These are phyloP conservation scores for Montifringilla adamsi DNA, from an alignment of 2,113 vertebrate genomes.

Conservation along the genomic window DNA sequence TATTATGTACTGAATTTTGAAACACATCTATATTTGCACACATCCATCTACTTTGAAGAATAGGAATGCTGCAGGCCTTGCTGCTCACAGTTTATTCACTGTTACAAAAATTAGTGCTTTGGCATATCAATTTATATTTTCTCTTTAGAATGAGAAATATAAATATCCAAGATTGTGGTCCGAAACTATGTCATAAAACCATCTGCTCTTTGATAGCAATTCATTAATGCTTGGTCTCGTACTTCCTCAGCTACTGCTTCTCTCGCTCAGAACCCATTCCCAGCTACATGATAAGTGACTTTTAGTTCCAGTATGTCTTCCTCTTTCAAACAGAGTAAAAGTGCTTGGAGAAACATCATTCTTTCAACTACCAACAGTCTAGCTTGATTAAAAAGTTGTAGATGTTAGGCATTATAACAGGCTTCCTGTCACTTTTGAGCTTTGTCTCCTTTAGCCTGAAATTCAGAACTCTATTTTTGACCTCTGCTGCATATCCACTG, in stretches of 20 bases:
- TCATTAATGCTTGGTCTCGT: not conserved
- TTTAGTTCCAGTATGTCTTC: not conserved
- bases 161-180: not conserved
- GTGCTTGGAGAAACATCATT: not conserved
- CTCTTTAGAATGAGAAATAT: not conserved
- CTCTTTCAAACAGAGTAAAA: not conserved
- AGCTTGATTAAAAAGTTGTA: not conserved
- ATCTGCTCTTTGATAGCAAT: not conserved
- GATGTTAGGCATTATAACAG: not conserved
- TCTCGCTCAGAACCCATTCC: not conserved
- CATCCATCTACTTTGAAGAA: not conserved
- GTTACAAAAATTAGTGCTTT: not conserved
- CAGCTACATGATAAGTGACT: not conserved
- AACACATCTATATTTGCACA: not conserved
- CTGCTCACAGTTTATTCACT: not conserved
- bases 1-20: not conserved
- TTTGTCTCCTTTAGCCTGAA: not conserved
- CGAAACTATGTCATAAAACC: not conserved
- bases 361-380: not conserved
- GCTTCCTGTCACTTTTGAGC: not conserved
- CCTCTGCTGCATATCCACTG: not conserved
- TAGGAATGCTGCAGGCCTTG: not conserved
- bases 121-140: not conserved
- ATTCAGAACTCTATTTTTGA: not conserved
- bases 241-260: not conserved